Evolutionary conservation across 2,888 invertebrate species (phyloP), one percentile per base, ranked within the genome.

Genomic region (Entomobrya proxima): DNA sequence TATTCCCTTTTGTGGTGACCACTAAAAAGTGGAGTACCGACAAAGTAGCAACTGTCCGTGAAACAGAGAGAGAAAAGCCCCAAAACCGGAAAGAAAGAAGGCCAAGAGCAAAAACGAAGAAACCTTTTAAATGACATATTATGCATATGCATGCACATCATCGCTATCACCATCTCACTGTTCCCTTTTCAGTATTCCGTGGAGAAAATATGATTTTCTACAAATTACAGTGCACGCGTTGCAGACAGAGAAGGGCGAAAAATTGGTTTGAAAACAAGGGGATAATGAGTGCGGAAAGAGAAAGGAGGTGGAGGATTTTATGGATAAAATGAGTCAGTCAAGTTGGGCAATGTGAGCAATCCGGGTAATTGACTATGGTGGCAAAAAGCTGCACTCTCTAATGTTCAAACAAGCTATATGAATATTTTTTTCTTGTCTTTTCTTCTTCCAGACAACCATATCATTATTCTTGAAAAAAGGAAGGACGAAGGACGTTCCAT

Each of bases 321-420:
- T 9, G 37, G 9, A n/a, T 37, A 67, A 37, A 37, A 13, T 13
- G 27, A 55, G 55, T 55, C 27, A 55, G 55, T 5, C 24, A 44
- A 44, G 44, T n/a, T n/a, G n/a, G 15, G n/a, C 44, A 44, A 13
- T 32, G 69, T 18, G 69, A 40, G 72, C 44, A 81, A 81, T 81
- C 69, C 81, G 58, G 24, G 47, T 81, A 81, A 81, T 81, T 81
- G 81, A 81, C 81, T 81, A 15, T 30, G 27, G 67, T n/a, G 40
- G 21, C 80, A 77, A 40, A 44, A 1, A 11, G 40, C n/a, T 47
- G 27, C 47, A 18, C 21, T 13, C n/a, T 2, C 44, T 15, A 44
- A n/a, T n/a, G n/a, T n/a, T 44, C 44, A 44, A n/a, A 44, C 13
- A 44, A 44, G n/a, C 13, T 44, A 44, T 15, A 44, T 44, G n/a